Percentiles rank a stretch among this genome's conserved stretches.
Evolutionary conservation across 2,888 invertebrate genomes (phyloP).

Genomic region (Beris morrisii): DNA sequence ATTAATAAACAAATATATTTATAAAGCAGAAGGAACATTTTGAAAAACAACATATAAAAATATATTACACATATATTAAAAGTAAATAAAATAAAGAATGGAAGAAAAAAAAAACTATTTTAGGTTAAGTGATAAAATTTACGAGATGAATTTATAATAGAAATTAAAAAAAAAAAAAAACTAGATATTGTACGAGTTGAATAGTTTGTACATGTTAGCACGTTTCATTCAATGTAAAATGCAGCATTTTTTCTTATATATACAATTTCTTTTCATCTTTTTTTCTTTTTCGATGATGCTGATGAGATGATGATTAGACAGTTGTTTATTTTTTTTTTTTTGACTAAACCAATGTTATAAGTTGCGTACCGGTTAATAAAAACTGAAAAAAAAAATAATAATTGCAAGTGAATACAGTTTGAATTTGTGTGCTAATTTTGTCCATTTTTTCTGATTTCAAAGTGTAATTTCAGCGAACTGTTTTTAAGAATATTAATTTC

Average conservation of each 20-base stretch:
- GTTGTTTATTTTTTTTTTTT: constrained; percentile 27
- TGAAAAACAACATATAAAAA: constrained; percentile 31
- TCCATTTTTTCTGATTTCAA: too few species aligned
- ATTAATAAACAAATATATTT: constrained; percentile 45
- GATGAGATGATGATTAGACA: constrained; percentile 31
- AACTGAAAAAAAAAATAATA: constrained; percentile 26
- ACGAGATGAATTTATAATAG: constrained; percentile 32
- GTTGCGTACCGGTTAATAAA: constrained; percentile 33
- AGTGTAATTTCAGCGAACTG: too few species aligned
- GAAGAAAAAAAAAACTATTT: constrained; percentile 39
- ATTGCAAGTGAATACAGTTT: constrained; percentile 14
- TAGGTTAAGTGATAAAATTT: constrained; percentile 29
- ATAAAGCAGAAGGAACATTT: constrained; percentile 37
- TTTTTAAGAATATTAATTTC: too few species aligned
- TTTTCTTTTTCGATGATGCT: constrained; percentile 28
- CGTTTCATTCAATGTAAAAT: constrained; percentile 33
- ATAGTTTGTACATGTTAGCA: constrained; percentile 33
- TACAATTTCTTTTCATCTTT: constrained; percentile 21
- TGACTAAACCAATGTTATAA: constrained; percentile 32
- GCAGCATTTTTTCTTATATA: constrained; percentile 32
- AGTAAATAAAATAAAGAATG: constrained; percentile 18
- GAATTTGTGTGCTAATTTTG: too few species aligned
- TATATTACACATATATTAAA: constrained; percentile 32
- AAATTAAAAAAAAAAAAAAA: constrained; percentile 28
- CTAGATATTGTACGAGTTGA: constrained; percentile 32